phyloP scores from a whole-genome alignment of 2,797 vertebrate genomes.

The Denticeps clupeoides region DNA sequence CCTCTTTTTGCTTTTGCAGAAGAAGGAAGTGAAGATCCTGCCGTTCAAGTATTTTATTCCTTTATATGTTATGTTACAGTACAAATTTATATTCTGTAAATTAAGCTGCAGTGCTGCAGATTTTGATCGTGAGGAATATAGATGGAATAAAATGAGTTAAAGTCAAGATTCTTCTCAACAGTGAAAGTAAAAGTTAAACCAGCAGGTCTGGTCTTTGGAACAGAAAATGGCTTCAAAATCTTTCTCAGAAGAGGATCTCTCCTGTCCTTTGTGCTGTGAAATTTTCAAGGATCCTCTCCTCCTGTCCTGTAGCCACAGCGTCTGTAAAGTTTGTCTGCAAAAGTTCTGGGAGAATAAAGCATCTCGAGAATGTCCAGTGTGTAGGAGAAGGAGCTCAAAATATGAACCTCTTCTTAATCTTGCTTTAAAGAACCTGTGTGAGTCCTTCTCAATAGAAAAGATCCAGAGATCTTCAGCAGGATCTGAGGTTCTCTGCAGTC shows the following conservation, averaged over 20 bases:
- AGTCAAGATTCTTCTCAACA: no score
- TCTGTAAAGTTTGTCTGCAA: constrained; percentile 50
- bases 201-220: no score
- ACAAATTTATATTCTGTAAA: no score
- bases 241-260: constrained; percentile 44
- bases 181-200: no score
- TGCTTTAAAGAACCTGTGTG: constrained; percentile 22
- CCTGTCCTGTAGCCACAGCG: constrained; percentile 60
- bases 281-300: constrained; percentile 58
- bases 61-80: no score
- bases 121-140: no score
- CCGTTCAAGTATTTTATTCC: no score
- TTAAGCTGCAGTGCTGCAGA: no score
- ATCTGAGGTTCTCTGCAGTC: constrained; percentile 3
- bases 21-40: no score
- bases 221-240: constrained; percentile 20
- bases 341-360: constrained; percentile 40
- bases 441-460: constrained; percentile 10
- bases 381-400: constrained; percentile 30
- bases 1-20: no score
- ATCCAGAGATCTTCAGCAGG: neutral
- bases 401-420: constrained; percentile 8
- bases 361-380: constrained; percentile 43
- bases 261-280: constrained; percentile 58
- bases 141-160: no score